Evolutionary conservation across 2,113 vertebrate species (phyloP).

Genomic region (Polypterus bichir): DNA sequence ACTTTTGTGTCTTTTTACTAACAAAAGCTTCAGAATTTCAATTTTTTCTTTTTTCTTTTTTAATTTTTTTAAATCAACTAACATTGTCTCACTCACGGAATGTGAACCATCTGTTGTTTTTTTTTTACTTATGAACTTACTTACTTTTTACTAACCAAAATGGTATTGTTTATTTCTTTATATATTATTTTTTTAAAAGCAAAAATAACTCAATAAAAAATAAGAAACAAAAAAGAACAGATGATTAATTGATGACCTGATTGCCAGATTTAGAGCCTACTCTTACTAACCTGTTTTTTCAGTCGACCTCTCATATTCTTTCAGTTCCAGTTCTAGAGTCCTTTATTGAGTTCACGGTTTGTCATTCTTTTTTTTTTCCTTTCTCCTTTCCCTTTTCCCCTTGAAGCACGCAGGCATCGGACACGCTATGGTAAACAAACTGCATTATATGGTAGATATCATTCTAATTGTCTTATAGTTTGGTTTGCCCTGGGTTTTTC

Average conservation of each 20-base stretch:
- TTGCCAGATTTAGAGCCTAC: conserved; percentile 20
- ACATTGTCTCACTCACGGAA: conserved; percentile 75
- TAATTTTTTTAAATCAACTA: conserved; percentile 58
- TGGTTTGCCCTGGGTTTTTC: conserved; percentile 67
- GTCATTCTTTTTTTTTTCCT: conserved; percentile 62
- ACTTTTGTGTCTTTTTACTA: conserved; percentile 79
- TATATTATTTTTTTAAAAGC: conserved; percentile 10
- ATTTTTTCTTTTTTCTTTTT: conserved; percentile 43
- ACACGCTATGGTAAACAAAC: conserved; percentile 99
- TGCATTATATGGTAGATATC: conserved; percentile 99
- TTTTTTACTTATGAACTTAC: conserved; percentile 50
- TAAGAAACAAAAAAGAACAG: conserved; percentile 18
- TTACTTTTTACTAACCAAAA: conserved; percentile 63
- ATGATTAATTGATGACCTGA: conserved; percentile 22
- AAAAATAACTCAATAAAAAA: not conserved
- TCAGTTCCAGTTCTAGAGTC: conserved; percentile 39
- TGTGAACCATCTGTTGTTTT: conserved; percentile 63
- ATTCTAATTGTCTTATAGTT: conserved; percentile 83
- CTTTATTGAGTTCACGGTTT: conserved; percentile 61
- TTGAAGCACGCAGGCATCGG: conserved; percentile 94
- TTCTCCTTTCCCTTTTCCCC: conserved; percentile 35
- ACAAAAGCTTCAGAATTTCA: conserved; percentile 48
- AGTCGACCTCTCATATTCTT: conserved; percentile 22
- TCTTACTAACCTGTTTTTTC: conserved; percentile 25
- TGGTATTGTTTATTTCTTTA: conserved; percentile 34